These are phyloP conservation scores for Zaprionus bogoriensis DNA, from an alignment of 2,888 invertebrate species.

Conservation along the genomic window DNA sequence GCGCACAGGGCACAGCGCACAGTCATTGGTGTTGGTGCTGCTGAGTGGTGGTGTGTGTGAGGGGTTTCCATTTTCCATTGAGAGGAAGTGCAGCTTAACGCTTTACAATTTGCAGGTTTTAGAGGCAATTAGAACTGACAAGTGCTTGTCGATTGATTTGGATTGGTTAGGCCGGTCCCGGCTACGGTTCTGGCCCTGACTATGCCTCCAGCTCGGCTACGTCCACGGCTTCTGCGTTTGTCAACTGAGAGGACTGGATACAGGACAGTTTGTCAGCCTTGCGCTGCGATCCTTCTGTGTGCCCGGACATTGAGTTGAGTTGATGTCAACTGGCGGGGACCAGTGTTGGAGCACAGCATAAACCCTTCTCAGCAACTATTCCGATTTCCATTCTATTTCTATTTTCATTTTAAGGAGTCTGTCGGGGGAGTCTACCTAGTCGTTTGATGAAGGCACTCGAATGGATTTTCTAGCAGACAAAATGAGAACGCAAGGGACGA, in stretches of 20 bases:
- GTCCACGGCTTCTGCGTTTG: slow-evolving; percentile 36
- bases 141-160: slow-evolving; percentile 62
- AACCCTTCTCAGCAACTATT: slow-evolving; percentile 35
- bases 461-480: slow-evolving; percentile 17
- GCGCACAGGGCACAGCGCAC: neutral
- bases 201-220: too few relatives aligned
- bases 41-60: neutral
- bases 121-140: slow-evolving; percentile 72
- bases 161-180: slow-evolving; percentile 26
- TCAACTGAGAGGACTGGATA: slow-evolving; percentile 30
- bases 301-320: slow-evolving; percentile 36
- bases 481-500: neutral
- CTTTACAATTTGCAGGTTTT: slow-evolving; percentile 58
- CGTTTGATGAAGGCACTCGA: slow-evolving; percentile 2
- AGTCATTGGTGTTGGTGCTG: neutral
- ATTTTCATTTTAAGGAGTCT: slow-evolving; percentile 14
- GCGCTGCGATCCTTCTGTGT: slow-evolving; percentile 8
- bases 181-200: neutral
- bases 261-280: slow-evolving; percentile 20
- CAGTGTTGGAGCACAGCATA: slow-evolving; percentile 11
- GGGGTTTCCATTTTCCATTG: slow-evolving; percentile 14
- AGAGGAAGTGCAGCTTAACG: slow-evolving; percentile 50
- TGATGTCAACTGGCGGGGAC: slow-evolving; percentile 35
- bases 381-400: slow-evolving; percentile 11
- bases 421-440: slow-evolving; percentile 11